phyloP scores from a whole-genome alignment of 2,888 invertebrate genomes.

The Hydraecia micacea region DNA sequence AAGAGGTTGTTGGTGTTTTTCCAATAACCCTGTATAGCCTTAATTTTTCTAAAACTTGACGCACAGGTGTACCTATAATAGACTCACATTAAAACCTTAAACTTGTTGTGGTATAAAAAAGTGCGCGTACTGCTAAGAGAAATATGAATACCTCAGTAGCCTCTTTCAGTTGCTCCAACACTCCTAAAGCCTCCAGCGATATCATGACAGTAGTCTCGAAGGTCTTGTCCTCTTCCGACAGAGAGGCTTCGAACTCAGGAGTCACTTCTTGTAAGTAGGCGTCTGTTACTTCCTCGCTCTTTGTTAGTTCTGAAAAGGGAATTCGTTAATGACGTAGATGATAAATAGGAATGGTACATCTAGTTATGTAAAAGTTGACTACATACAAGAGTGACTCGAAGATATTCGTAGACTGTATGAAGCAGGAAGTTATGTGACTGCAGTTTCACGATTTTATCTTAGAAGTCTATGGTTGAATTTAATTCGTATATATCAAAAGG shows the following conservation, averaged over 20 bases:
- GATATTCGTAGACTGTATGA: neutral
- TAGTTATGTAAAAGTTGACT: too few relatives aligned
- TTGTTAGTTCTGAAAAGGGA: conserved; percentile 80
- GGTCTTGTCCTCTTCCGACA: conserved; percentile 85
- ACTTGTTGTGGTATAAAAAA: too few relatives aligned
- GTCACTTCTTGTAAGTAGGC: conserved; percentile 86
- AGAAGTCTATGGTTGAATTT: too few relatives aligned
- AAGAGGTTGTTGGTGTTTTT: too few relatives aligned
- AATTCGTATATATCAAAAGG: too few relatives aligned
- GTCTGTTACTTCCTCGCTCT: conserved; percentile 86
- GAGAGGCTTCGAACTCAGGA: conserved; percentile 85
- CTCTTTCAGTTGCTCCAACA: conserved; percentile 95
- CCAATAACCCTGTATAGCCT: too few relatives aligned
- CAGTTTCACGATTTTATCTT: neutral
- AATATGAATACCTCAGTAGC: conserved; percentile 92
- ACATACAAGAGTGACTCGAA: too few relatives aligned
- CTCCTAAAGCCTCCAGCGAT: conserved; percentile 95
- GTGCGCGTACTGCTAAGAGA: neutral
- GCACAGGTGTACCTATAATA: too few relatives aligned
- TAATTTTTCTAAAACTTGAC: too few relatives aligned
- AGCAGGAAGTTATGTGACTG: neutral
- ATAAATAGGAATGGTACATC: neutral
- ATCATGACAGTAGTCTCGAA: conserved; percentile 92
- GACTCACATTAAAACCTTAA: neutral
- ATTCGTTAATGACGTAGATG: neutral